Evolutionary conservation across 1,140 invertebrate species (phyloP).

Genomic region (Cylas formicarius): DNA sequence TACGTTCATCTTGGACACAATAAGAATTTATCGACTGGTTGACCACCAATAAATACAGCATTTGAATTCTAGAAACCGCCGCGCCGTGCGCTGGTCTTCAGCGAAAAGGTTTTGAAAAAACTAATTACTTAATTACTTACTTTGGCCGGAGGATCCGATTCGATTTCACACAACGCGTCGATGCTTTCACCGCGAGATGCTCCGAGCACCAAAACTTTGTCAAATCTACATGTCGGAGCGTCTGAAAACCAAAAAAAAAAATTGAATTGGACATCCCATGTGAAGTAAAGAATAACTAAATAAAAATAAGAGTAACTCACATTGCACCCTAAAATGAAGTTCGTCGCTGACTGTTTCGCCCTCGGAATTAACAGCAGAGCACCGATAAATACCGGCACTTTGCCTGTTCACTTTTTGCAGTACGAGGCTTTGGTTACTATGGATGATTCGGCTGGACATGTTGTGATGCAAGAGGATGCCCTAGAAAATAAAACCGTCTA

Average conservation of each 20-base stretch:
- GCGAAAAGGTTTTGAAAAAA: not conserved
- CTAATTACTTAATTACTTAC: conserved; percentile 6
- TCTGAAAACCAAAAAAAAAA: conserved; percentile 49
- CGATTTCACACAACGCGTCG: conserved; percentile 77
- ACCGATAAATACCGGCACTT: conserved; percentile 74
- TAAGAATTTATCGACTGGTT: no score
- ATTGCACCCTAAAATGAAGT: conserved; percentile 72
- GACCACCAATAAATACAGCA: no score
- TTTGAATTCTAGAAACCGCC: no score
- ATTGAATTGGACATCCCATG: conserved; percentile 1
- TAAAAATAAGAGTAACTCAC: conserved; percentile 52
- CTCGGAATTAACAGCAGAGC: conserved; percentile 70
- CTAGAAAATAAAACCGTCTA: conserved; percentile 49
- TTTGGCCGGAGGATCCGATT: conserved; percentile 76
- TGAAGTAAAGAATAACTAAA: conserved; percentile 11
- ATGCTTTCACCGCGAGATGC: conserved; percentile 75
- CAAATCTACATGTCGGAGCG: conserved; percentile 70
- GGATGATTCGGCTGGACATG: conserved; percentile 67
- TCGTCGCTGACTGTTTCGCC: conserved; percentile 74
- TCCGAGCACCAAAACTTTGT: conserved; percentile 70
- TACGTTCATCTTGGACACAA: no score
- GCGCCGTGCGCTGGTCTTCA: conserved; percentile 2
- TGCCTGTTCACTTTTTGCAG: conserved; percentile 74
- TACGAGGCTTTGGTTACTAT: conserved; percentile 76
- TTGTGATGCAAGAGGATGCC: conserved; percentile 70